phyloP scores from a whole-genome alignment of 92 coral and sea anemone genomes.

The Porites lobata region DNA sequence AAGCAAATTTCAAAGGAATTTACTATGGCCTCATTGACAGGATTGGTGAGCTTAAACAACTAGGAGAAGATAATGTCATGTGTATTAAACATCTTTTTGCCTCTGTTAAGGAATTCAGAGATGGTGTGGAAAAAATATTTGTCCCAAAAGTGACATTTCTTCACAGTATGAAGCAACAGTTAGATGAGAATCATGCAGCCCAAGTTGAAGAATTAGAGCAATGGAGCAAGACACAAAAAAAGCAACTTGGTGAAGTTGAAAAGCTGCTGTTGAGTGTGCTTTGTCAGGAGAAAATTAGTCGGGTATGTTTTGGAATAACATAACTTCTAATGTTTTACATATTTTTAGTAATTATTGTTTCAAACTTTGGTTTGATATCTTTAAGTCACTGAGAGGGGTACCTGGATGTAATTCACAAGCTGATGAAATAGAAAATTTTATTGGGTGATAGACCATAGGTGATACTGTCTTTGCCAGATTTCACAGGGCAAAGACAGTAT shows the following conservation, averaged over 20 bases:
- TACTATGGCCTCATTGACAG: constrained; percentile 71
- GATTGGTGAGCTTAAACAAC: constrained; percentile 83
- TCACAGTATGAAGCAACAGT: constrained; percentile 29
- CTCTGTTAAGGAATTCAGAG: constrained; percentile 74
- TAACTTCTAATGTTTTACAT: too few relatives aligned
- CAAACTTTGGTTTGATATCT: too few relatives aligned
- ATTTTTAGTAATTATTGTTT: too few relatives aligned
- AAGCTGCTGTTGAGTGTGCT: constrained; percentile 76
- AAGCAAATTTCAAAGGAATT: constrained; percentile 61
- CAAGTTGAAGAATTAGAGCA: constrained; percentile 62
- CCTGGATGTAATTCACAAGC: too few relatives aligned
- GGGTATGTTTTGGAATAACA: constrained; percentile 10
- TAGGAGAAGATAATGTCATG: constrained; percentile 74
- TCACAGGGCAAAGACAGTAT: too few relatives aligned
- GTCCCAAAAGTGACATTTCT: constrained; percentile 68
- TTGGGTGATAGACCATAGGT: too few relatives aligned
- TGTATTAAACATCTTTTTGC: constrained; percentile 77
- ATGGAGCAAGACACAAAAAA: constrained; percentile 75
- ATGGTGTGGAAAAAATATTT: constrained; percentile 65
- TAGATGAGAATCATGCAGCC: constrained; percentile 52
- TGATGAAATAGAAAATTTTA: too few relatives aligned
- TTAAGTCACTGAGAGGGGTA: too few relatives aligned
- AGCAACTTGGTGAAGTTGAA: constrained; percentile 84
- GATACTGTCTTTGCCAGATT: too few relatives aligned
- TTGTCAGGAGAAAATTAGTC: constrained; percentile 35